A percentile compares a stretch with the other conserved stretches of the same genome.
Evolutionary conservation across 2,113 vertebrate species (phyloP).

Genomic region (Camarhynchus parvulus): DNA sequence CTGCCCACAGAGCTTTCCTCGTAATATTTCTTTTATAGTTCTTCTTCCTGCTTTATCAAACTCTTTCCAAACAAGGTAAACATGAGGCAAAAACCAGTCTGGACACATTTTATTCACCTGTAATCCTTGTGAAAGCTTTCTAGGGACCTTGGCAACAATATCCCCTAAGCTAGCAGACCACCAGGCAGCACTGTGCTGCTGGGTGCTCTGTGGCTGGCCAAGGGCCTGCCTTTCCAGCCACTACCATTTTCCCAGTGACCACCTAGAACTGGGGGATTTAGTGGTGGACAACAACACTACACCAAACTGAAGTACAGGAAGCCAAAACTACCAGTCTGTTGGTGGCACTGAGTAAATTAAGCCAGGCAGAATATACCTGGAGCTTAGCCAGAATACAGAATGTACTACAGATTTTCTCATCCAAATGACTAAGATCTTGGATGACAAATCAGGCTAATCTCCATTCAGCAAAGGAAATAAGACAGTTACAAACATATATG

Average conservation of each 20-base stretch:
- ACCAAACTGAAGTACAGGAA: neutral
- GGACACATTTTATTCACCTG: neutral
- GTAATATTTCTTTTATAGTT: neutral
- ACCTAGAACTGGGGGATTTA: neutral
- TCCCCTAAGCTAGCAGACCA: neutral
- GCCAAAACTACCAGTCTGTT: neutral
- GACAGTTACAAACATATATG: neutral
- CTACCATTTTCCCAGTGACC: neutral
- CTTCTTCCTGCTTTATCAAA: neutral
- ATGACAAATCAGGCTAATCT: neutral
- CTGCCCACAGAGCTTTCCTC: neutral
- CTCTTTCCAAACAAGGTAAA: neutral
- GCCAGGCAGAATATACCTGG: neutral
- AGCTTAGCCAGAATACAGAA: neutral
- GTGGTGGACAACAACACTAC: neutral
- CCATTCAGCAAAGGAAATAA: neutral
- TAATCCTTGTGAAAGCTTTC: neutral
- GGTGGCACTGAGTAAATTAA: neutral
- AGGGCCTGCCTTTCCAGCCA: neutral
- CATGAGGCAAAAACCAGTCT: neutral
- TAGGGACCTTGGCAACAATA: neutral
- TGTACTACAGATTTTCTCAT: neutral
- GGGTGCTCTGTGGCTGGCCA: neutral
- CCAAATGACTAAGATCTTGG: neutral
- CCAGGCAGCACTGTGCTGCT: neutral